Conservation (phyloP, 2,888 invertebrate genomes). For the Ferrisia virgata region DNA sequence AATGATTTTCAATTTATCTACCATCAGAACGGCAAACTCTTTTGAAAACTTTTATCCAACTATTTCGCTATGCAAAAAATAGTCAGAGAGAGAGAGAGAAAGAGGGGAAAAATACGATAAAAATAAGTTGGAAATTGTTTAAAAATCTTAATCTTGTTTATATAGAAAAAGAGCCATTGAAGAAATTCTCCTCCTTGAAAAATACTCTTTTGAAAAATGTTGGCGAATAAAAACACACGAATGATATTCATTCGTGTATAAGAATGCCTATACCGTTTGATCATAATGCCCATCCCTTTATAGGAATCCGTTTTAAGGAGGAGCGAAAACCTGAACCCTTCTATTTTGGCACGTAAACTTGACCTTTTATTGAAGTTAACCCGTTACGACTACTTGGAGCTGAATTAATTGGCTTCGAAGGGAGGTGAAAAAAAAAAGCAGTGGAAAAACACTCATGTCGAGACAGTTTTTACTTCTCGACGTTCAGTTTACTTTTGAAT, state of each 20-base stretch:
- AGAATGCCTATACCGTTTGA: background rate
- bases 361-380: slow-evolving; percentile 2
- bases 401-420: background rate
- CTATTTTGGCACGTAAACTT: background rate
- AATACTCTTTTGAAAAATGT: background rate
- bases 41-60: background rate
- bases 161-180: background rate
- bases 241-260: background rate
- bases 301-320: background rate
- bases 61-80: background rate
- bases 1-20: background rate
- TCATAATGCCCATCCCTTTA: background rate
- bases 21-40: background rate
- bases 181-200: background rate
- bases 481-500: background rate
- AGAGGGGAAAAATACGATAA: background rate
- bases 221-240: background rate
- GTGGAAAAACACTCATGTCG: background rate
- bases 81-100: too few relatives aligned
- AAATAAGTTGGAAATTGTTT: background rate
- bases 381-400: background rate
- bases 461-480: background rate
- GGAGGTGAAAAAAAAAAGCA: background rate
- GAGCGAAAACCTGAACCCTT: slow-evolving; percentile 25
- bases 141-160: background rate